A percentile compares a stretch with the other conserved stretches of the same genome.
phyloP scores from a whole-genome alignment of 2,797 vertebrate genomes.

The Octomys mimax region DNA sequence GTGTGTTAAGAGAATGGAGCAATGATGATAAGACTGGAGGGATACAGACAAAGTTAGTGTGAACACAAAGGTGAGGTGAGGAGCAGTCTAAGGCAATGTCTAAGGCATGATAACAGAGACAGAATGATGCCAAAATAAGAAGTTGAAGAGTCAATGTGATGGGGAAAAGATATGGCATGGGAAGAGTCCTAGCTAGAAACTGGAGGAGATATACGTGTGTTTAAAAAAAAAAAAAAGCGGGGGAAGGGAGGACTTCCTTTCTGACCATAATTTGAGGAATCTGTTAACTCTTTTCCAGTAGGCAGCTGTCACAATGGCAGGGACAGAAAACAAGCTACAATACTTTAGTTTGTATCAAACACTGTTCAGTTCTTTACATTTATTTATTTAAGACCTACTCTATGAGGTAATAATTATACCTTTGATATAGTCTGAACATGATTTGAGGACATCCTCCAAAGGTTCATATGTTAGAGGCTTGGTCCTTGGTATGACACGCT shows the following conservation, averaged over 20 bases:
- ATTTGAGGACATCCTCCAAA: background rate
- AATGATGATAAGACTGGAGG: background rate
- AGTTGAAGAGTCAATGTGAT: background rate
- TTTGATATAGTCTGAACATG: background rate
- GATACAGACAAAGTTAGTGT: background rate
- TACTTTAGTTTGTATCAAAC: background rate
- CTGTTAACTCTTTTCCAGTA: background rate
- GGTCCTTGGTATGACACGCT: background rate
- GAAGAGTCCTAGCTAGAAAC: background rate
- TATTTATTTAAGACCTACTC: background rate
- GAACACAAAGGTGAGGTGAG: background rate
- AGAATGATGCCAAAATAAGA: background rate
- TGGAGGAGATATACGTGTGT: background rate
- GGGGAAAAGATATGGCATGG: background rate
- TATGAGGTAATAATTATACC: background rate
- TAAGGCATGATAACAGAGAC: background rate
- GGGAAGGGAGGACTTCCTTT: background rate
- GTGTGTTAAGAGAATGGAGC: background rate
- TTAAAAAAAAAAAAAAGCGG: background rate
- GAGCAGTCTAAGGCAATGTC: background rate
- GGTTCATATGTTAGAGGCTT: background rate
- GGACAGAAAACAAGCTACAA: background rate
- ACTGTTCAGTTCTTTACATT: background rate
- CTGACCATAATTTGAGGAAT: background rate
- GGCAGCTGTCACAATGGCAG: background rate